Percentiles rank a stretch among this genome's conserved stretches.
Evolutionary conservation across 2,113 vertebrate species (phyloP).

Genomic region (Vimba vimba): DNA sequence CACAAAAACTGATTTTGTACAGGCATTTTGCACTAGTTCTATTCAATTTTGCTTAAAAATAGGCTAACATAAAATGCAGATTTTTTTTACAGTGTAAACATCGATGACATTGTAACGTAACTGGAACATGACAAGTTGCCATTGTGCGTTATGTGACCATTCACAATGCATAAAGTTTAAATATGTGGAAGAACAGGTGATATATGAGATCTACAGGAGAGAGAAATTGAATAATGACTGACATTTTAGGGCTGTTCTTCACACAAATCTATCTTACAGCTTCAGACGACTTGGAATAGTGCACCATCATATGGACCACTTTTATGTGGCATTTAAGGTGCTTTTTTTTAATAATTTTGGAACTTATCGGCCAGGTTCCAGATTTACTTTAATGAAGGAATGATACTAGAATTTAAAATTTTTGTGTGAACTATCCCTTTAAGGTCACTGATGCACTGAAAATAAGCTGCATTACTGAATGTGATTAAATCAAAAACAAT

Average conservation of each 20-base stretch:
- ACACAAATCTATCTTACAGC: not conserved
- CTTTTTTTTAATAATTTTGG: not conserved
- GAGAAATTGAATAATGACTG: not conserved
- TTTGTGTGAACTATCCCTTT: not conserved
- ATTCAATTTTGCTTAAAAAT: too few relatives aligned
- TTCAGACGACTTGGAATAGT: not conserved
- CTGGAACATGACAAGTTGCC: too few relatives aligned
- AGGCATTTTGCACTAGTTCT: too few relatives aligned
- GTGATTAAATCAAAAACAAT: conserved; percentile 11
- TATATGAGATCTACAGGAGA: too few relatives aligned
- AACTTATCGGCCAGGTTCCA: not conserved
- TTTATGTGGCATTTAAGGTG: not conserved
- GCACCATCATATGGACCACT: not conserved
- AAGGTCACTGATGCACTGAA: conserved; percentile 22
- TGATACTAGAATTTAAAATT: not conserved
- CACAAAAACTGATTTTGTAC: too few relatives aligned
- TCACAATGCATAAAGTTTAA: not conserved
- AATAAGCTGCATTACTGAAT: not conserved
- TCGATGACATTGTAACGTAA: too few relatives aligned
- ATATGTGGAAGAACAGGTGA: too few relatives aligned
- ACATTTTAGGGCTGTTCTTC: not conserved
- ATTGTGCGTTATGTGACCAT: not conserved
- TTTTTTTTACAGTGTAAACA: too few relatives aligned
- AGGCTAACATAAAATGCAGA: too few relatives aligned
- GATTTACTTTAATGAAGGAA: not conserved